Evolutionary conservation across 1,140 invertebrate genomes (phyloP).

Genomic region (Dreissena polymorpha): DNA sequence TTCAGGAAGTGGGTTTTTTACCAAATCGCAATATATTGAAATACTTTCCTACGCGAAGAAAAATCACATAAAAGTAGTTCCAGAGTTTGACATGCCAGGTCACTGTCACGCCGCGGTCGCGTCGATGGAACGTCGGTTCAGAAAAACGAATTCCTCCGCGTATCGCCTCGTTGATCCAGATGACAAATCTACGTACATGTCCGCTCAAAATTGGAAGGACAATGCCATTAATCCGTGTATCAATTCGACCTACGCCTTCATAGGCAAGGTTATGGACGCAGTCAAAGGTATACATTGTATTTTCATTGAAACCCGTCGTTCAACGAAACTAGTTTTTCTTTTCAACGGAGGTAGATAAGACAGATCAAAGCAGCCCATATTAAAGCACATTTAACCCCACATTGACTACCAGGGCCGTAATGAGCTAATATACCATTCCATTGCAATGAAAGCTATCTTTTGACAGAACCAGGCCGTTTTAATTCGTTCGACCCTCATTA

Average conservation of each 20-base stretch:
- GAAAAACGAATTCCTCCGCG: constrained; percentile 22
- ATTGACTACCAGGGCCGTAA: no score
- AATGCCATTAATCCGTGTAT: constrained; percentile 68
- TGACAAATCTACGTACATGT: constrained; percentile 62
- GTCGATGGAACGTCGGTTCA: constrained; percentile 59
- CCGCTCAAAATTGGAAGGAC: constrained; percentile 63
- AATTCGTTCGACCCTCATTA: background rate
- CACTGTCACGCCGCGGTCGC: constrained; percentile 65
- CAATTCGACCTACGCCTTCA: constrained; percentile 55
- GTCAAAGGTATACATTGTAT: background rate
- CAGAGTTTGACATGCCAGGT: constrained; percentile 71
- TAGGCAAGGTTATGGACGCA: constrained; percentile 44
- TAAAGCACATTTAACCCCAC: no score
- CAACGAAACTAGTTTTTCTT: background rate
- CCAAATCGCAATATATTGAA: constrained; percentile 56
- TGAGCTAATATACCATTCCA: no score
- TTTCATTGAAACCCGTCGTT: background rate
- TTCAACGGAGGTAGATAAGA: background rate
- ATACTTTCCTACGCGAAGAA: constrained; percentile 57
- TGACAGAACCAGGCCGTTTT: no score
- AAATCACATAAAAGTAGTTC: constrained; percentile 63
- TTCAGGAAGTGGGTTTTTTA: constrained; percentile 67
- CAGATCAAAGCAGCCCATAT: no score
- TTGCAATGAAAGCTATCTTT: no score
- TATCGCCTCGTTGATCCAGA: constrained; percentile 59